Conservation (phyloP, 2,797 vertebrate species). For the Nasua narica region DNA sequence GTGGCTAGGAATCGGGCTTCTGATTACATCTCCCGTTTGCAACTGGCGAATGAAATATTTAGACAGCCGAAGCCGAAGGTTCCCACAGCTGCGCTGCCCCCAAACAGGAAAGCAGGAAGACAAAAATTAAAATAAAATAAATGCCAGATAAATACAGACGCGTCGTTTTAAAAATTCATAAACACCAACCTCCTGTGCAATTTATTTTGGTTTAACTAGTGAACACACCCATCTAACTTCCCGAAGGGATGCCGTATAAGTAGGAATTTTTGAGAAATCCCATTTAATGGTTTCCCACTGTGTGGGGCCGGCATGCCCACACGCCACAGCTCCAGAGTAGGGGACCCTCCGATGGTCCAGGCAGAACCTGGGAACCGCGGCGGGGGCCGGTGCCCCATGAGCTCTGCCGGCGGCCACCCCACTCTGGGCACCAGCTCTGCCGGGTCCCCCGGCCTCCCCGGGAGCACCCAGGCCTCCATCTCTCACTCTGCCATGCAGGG, state of each 20-base stretch:
- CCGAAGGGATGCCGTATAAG: background rate
- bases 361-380: background rate
- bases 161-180: constrained; percentile 38
- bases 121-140: background rate
- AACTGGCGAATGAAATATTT: constrained; percentile 20
- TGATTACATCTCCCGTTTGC: constrained; percentile 12
- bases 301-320: rapidly evolving
- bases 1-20: background rate
- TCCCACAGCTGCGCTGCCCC: background rate
- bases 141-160: background rate
- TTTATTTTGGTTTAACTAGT: background rate
- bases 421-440: background rate
- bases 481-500: rapidly evolving
- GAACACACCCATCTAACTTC: background rate
- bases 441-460: background rate
- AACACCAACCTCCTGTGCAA: background rate
- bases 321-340: background rate
- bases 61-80: background rate
- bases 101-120: background rate
- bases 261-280: background rate
- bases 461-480: background rate
- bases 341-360: background rate
- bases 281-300: background rate
- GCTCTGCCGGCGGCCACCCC: background rate
- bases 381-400: background rate